phyloP scores from a whole-genome alignment of 1,140 invertebrate species.

The Trachymyrmex septentrionalis region DNA sequence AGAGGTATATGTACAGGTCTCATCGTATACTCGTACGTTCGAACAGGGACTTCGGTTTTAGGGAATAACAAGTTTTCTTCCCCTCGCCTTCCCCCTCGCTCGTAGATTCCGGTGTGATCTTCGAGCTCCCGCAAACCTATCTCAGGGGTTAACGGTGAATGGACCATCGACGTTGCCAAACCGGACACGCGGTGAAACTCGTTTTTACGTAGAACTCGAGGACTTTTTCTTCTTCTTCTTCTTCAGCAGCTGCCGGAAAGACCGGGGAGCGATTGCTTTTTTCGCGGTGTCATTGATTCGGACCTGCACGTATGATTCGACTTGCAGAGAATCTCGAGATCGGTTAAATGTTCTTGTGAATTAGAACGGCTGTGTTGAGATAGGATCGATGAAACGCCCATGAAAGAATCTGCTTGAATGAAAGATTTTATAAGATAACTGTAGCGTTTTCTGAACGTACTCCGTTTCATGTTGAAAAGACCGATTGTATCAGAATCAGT shows the following conservation, averaged over 20 bases:
- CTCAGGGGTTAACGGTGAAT: slow-evolving; percentile 74
- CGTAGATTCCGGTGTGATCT: slow-evolving; percentile 58
- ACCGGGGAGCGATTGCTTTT: slow-evolving; percentile 44
- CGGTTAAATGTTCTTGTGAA: neutral
- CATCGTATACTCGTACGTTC: slow-evolving; percentile 56
- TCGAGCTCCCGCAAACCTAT: slow-evolving; percentile 63
- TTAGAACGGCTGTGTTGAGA: slow-evolving; percentile 5
- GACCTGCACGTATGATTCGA: slow-evolving; percentile 28
- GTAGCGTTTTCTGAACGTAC: neutral
- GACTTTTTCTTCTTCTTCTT: slow-evolving; percentile 39
- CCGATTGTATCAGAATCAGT: neutral
- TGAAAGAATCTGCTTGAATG: slow-evolving; percentile 16
- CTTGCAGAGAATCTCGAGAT: slow-evolving; percentile 11
- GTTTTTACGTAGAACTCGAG: slow-evolving; percentile 49
- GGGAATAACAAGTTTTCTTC: slow-evolving; percentile 73
- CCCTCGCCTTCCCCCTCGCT: neutral
- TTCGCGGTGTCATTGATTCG: slow-evolving; percentile 54
- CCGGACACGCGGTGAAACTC: slow-evolving; percentile 60
- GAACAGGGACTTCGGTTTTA: slow-evolving; percentile 70
- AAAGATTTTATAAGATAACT: slow-evolving; percentile 24
- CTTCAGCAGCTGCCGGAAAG: slow-evolving; percentile 59
- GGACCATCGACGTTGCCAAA: slow-evolving; percentile 72
- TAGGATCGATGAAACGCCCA: slow-evolving; percentile 8
- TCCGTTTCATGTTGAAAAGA: neutral
- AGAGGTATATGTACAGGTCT: slow-evolving; percentile 55